These are phyloP conservation scores for Lasiommata megera DNA, from an alignment of 2,888 invertebrate genomes.

Conservation along the genomic window DNA sequence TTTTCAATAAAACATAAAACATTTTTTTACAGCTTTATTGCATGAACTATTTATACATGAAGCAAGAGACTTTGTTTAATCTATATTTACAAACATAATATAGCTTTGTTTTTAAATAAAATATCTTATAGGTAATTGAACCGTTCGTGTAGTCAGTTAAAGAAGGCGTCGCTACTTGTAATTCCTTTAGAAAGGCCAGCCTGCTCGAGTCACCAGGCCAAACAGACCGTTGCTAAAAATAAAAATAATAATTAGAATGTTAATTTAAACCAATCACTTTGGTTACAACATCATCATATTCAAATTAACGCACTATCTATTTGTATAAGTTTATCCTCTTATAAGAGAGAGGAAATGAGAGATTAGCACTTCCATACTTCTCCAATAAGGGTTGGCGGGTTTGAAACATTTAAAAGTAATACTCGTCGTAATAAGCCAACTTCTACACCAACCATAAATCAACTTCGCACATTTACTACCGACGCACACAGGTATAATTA, in stretches of 20 bases:
- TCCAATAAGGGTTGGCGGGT: neutral
- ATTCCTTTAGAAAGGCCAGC: constrained; percentile 34
- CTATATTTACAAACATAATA: too few relatives aligned
- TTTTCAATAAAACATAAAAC: neutral
- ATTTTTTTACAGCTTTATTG: neutral
- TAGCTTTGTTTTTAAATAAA: too few relatives aligned
- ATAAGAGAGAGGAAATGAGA: too few relatives aligned
- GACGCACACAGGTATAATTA: too few relatives aligned
- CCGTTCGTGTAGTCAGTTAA: neutral
- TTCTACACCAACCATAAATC: too few relatives aligned
- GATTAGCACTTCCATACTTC: neutral
- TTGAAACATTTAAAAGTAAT: too few relatives aligned
- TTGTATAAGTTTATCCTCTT: too few relatives aligned
- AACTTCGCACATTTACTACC: too few relatives aligned
- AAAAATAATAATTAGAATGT: neutral
- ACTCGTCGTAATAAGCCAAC: too few relatives aligned
- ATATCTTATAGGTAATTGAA: neutral
- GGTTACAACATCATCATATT: neutral
- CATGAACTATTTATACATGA: neutral
- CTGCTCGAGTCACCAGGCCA: constrained; percentile 32
- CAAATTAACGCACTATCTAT: neutral
- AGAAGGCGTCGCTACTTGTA: neutral
- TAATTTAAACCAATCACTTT: too few relatives aligned
- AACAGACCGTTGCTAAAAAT: constrained; percentile 27
- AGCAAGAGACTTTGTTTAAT: too few relatives aligned